Evolutionary conservation across 2,888 invertebrate species (phyloP).

Genomic region (Lordiphosa fenestrarum): DNA sequence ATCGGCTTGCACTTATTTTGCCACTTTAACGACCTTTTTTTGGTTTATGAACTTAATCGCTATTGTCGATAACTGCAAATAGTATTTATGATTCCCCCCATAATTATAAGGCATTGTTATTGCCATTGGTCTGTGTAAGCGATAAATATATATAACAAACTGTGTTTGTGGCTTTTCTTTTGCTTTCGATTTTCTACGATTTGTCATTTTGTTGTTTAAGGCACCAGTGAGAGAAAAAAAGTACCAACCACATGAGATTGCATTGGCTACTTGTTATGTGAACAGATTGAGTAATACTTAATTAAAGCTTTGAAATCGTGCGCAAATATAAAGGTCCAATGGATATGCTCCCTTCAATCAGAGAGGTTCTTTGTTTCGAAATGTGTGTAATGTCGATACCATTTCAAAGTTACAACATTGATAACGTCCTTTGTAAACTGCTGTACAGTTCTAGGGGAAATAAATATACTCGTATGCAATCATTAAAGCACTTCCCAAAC

Average conservation of each 20-base stretch:
- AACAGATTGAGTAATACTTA: slow-evolving; percentile 50
- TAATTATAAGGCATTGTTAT: slow-evolving; percentile 25
- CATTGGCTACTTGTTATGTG: slow-evolving; percentile 22
- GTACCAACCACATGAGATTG: slow-evolving; percentile 17
- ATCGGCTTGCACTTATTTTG: too few species aligned
- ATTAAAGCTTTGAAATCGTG: slow-evolving; percentile 24
- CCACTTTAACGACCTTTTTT: slow-evolving; percentile 9
- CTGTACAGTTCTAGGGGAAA: too few species aligned
- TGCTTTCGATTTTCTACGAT: slow-evolving; percentile 33
- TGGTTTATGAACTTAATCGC: slow-evolving; percentile 53
- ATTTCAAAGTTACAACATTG: too few species aligned
- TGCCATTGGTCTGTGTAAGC: slow-evolving; percentile 14
- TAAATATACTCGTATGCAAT: too few species aligned
- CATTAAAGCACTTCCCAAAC: too few species aligned
- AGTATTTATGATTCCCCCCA: slow-evolving; percentile 35
- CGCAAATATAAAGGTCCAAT: not conserved
- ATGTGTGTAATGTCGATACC: too few species aligned
- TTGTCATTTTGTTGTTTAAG: slow-evolving; percentile 19
- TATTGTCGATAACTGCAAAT: slow-evolving; percentile 42
- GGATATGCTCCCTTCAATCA: not conserved
- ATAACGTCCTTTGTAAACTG: too few species aligned
- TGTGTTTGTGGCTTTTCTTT: slow-evolving; percentile 18
- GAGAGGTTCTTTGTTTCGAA: too few species aligned
- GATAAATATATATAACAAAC: slow-evolving; percentile 23
- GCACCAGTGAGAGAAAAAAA: not conserved